Percentiles rank a stretch among this genome's conserved stretches.
Conservation (phyloP, 2,113 vertebrate genomes). For the Cryptotis parvus region DNA sequence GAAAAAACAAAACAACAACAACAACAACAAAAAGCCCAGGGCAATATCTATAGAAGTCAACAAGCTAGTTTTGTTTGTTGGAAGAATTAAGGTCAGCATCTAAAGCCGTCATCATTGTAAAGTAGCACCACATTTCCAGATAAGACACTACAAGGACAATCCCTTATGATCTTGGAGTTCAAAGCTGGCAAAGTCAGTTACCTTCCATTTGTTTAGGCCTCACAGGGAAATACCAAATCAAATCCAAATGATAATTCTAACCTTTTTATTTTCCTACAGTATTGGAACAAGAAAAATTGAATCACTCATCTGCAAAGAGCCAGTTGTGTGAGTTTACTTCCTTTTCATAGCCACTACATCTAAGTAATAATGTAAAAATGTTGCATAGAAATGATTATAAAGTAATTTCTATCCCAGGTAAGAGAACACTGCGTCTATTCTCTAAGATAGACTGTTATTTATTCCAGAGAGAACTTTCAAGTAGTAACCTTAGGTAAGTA, state of each 20-base stretch:
- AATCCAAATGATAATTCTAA: conserved; percentile 74
- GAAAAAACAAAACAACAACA: too few relatives aligned
- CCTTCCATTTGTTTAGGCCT: conserved; percentile 81
- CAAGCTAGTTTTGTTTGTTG: background rate
- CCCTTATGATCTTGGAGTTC: conserved; percentile 49
- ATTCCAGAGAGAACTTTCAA: conserved; percentile 68
- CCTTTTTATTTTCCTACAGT: conserved; percentile 66
- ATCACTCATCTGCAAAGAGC: conserved; percentile 69
- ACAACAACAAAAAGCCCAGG: background rate
- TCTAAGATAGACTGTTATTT: conserved; percentile 79
- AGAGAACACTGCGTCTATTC: conserved; percentile 74
- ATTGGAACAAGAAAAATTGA: conserved; percentile 80
- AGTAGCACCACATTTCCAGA: conserved; percentile 64
- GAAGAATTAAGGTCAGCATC: conserved; percentile 54
- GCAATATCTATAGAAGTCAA: conserved; percentile 31
- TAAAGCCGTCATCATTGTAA: conserved; percentile 64
- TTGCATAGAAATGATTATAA: conserved; percentile 77
- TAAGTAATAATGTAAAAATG: conserved; percentile 76
- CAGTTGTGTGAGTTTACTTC: conserved; percentile 72
- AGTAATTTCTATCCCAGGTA: conserved; percentile 76
- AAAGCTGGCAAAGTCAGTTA: conserved; percentile 68
- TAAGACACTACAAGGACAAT: conserved; percentile 61
- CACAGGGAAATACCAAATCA: conserved; percentile 74
- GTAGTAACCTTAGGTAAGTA: conserved; percentile 63
- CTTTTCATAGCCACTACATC: conserved; percentile 72